phyloP scores from a whole-genome alignment of 2,797 vertebrate species.

The Synanceia verrucosa region DNA sequence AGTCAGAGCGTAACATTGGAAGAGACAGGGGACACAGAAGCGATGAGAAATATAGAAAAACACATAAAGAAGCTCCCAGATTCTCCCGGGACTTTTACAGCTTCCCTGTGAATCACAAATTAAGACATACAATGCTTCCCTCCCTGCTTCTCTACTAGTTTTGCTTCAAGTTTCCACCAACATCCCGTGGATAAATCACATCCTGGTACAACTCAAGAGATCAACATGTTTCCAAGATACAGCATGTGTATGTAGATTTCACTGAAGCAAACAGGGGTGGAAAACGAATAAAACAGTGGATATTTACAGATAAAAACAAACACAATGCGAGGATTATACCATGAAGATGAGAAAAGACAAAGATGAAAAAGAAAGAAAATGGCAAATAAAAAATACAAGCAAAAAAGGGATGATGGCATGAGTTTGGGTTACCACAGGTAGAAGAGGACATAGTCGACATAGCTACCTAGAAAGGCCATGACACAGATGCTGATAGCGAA shows the following conservation, averaged over 20 bases:
- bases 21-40: constrained; percentile 52
- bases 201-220: constrained; percentile 53
- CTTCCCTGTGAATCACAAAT: constrained; percentile 61
- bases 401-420: neutral
- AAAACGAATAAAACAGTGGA: constrained; percentile 37
- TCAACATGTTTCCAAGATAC: constrained; percentile 54
- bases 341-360: constrained; percentile 14
- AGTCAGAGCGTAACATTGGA: constrained; percentile 49
- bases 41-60: constrained; percentile 60
- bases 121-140: constrained; percentile 41
- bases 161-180: constrained; percentile 54
- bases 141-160: constrained; percentile 21
- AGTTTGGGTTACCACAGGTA: constrained; percentile 80
- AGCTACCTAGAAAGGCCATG: constrained; percentile 92
- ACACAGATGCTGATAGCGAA: constrained; percentile 93
- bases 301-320: constrained; percentile 31
- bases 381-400: neutral
- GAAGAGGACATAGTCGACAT: constrained; percentile 82
- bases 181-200: constrained; percentile 48
- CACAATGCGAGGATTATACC: constrained; percentile 19
- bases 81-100: constrained; percentile 42
- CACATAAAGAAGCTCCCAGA: constrained; percentile 49
- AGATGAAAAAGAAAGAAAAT: constrained; percentile 18
- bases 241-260: constrained; percentile 34
- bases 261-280: constrained; percentile 30